phyloP scores from a whole-genome alignment of 35 echinoderm and acorn worm species.

The Patiria miniata region DNA sequence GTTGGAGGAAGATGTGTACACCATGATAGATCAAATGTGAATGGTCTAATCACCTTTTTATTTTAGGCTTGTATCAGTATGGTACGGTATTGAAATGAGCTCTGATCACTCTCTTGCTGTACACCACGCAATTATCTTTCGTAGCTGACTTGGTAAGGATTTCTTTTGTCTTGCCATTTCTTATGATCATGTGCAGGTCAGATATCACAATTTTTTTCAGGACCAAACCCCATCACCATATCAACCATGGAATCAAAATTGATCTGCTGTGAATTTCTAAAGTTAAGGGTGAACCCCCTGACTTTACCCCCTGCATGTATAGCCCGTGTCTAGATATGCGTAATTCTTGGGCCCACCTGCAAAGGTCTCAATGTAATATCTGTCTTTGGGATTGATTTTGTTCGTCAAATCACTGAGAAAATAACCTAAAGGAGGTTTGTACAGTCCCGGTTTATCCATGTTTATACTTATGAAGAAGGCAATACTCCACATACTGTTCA shows the following conservation, averaged over 20 bases:
- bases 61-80: slow-evolving; percentile 65
- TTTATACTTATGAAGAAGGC: no score
- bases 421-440: slow-evolving; percentile 22
- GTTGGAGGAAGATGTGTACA: no score
- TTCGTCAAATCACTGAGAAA: slow-evolving; percentile 49
- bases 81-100: slow-evolving; percentile 65
- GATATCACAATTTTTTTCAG: slow-evolving; percentile 27
- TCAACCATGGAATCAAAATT: slow-evolving; percentile 54
- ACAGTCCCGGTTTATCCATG: slow-evolving; percentile 26
- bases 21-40: no score
- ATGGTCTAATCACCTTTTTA: no score
- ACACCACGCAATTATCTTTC: slow-evolving; percentile 78
- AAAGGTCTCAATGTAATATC: slow-evolving; percentile 52
- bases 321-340: slow-evolving; percentile 55
- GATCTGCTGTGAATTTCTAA: slow-evolving; percentile 32
- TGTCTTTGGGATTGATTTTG: slow-evolving; percentile 48
- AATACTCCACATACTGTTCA: slow-evolving; percentile 35
- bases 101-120: slow-evolving; percentile 57
- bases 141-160: slow-evolving; percentile 44
- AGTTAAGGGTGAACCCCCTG: slow-evolving; percentile 74
- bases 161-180: slow-evolving; percentile 33
- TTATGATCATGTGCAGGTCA: slow-evolving; percentile 51
- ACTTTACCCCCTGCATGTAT: slow-evolving; percentile 59
- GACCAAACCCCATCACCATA: slow-evolving; percentile 49
- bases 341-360: slow-evolving; percentile 68